Conservation (phyloP, 1,140 invertebrate genomes). For the Probaryconus sp. region DNA sequence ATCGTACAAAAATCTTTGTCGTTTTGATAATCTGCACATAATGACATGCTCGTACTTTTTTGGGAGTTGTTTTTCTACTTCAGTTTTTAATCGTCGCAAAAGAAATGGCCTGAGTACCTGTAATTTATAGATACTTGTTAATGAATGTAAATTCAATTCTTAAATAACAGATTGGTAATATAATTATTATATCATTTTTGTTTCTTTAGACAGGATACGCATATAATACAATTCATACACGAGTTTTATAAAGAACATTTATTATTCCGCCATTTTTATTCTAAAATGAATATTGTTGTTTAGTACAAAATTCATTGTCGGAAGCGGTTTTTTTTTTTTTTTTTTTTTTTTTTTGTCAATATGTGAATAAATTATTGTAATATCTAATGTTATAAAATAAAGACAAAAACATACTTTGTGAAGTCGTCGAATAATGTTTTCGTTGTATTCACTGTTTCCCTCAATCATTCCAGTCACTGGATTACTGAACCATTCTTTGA, state of each 20-base stretch:
- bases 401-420: conserved; percentile 88
- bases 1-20: conserved; percentile 98
- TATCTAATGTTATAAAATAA: no score
- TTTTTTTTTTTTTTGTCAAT: conserved; percentile 10
- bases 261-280: conserved; percentile 67
- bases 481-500: conserved; percentile 99
- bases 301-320: conserved; percentile 60
- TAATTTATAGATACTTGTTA: no score
- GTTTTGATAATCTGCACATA: conserved; percentile 96
- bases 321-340: conserved; percentile 66
- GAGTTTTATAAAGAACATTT: conserved; percentile 72
- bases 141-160: no score
- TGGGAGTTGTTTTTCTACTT: conserved; percentile 99
- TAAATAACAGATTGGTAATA: conserved; percentile 4
- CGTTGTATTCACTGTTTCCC: conserved; percentile 96
- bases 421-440: conserved; percentile 94
- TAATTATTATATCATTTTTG: no score
- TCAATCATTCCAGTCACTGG: conserved; percentile 99
- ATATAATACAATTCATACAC: conserved; percentile 65
- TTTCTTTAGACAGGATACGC: conserved; percentile 74
- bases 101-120: conserved; percentile 98
- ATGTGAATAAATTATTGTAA: no score
- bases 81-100: conserved; percentile 94
- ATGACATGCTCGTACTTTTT: conserved; percentile 99
- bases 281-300: conserved; percentile 49